Conservation (phyloP, 2,797 vertebrate species). For the Furcifer pardalis region DNA sequence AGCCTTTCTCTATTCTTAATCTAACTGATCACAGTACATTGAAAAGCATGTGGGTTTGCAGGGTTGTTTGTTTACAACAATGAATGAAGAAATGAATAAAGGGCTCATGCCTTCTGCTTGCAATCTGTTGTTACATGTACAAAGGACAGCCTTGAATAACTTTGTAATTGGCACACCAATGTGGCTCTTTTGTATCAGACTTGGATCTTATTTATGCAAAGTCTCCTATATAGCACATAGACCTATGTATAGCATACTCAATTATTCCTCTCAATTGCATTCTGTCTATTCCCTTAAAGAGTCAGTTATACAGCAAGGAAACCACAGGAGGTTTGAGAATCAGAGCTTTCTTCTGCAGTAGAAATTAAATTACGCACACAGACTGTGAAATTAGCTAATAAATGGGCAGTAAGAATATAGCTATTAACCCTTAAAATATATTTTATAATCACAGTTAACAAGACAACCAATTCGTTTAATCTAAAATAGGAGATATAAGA, state of each 20-base stretch:
- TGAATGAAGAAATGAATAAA: no score
- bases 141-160: background rate
- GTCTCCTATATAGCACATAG: background rate
- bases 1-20: background rate
- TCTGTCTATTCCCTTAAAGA: background rate
- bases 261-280: background rate
- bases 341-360: slow-evolving; percentile 3
- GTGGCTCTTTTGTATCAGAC: background rate
- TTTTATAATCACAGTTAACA: slow-evolving; percentile 42
- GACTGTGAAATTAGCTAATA: slow-evolving; percentile 37
- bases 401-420: slow-evolving; percentile 8
- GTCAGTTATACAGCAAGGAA: background rate
- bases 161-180: no score
- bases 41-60: background rate
- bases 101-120: background rate
- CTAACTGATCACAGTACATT: no score
- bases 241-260: background rate
- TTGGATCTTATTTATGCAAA: background rate
- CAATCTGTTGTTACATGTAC: background rate
- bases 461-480: slow-evolving; percentile 30
- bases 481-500: slow-evolving; percentile 34
- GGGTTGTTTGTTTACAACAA: background rate
- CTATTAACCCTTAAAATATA: slow-evolving; percentile 34
- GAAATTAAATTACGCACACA: slow-evolving; percentile 30
- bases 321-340: background rate